A percentile compares a stretch with the other conserved stretches of the same genome.
These are phyloP conservation scores for Xyrauchen texanus DNA, from an alignment of 2,113 vertebrate genomes.

Conservation along the genomic window DNA sequence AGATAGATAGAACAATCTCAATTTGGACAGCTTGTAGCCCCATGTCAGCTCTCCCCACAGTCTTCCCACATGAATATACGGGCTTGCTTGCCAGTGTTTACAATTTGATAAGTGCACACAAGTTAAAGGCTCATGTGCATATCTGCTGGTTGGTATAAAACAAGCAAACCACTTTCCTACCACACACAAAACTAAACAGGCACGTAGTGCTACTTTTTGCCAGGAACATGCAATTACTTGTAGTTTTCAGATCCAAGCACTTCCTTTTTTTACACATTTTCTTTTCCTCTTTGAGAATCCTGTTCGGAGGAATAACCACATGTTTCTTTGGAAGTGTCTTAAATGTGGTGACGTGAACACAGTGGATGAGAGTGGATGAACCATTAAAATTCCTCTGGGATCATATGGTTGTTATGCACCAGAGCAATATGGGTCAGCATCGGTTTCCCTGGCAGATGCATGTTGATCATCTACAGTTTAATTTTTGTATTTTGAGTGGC, in stretches of 20 bases:
- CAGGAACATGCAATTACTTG: conserved; percentile 63
- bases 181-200: conserved; percentile 51
- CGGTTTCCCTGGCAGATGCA: neutral
- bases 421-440: conserved; percentile 11
- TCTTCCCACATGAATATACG: conserved; percentile 46
- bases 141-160: conserved; percentile 60
- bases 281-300: conserved; percentile 48
- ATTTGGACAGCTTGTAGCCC: conserved; percentile 2
- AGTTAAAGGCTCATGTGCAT: conserved; percentile 55
- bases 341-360: conserved; percentile 53
- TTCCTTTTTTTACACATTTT: conserved; percentile 57
- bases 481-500: too few relatives aligned
- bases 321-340: conserved; percentile 32
- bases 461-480: too few relatives aligned
- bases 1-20: neutral
- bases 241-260: conserved; percentile 50
- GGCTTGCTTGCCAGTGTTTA: conserved; percentile 51
- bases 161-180: conserved; percentile 51
- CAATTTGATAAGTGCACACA: conserved; percentile 57
- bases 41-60: conserved; percentile 43
- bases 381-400: conserved; percentile 60
- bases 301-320: conserved; percentile 41
- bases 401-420: conserved; percentile 54
- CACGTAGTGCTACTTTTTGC: conserved; percentile 45
- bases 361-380: conserved; percentile 46